Evolutionary conservation across 2,888 invertebrate species (phyloP).

Genomic region (Phyllotreta cruciferae): DNA sequence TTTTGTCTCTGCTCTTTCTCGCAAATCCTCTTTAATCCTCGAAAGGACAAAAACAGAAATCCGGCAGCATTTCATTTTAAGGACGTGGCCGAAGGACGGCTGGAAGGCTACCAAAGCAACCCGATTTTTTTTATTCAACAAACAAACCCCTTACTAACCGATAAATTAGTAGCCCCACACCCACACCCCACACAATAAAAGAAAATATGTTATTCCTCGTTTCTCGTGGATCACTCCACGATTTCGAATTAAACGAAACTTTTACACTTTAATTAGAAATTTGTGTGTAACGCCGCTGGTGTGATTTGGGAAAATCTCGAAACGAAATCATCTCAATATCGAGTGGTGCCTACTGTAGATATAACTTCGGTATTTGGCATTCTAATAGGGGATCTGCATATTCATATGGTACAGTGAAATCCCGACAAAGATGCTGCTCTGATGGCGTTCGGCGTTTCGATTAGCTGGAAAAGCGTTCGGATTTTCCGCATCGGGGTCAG

Average conservation of each 20-base stretch:
- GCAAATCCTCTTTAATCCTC: constrained; percentile 31
- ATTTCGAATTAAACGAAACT: neutral
- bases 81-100: constrained; percentile 8
- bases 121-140: too few relatives aligned
- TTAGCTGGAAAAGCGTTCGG: too few relatives aligned
- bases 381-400: constrained; percentile 60
- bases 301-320: constrained; percentile 23
- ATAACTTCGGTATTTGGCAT: constrained; percentile 60
- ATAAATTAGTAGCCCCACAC: too few relatives aligned
- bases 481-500: too few relatives aligned
- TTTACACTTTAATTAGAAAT: too few relatives aligned
- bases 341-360: constrained; percentile 51
- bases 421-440: constrained; percentile 33
- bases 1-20: constrained; percentile 26
- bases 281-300: neutral
- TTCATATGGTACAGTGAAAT: constrained; percentile 55
- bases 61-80: constrained; percentile 28
- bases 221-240: too few relatives aligned
- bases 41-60: constrained; percentile 31
- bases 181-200: too few relatives aligned
- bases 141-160: too few relatives aligned
- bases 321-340: constrained; percentile 50
- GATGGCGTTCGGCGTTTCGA: too few relatives aligned
- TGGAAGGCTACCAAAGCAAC: neutral
- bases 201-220: too few relatives aligned